Evolutionary conservation across 2,113 vertebrate species (phyloP).

Genomic region (Indicator maculatus): DNA sequence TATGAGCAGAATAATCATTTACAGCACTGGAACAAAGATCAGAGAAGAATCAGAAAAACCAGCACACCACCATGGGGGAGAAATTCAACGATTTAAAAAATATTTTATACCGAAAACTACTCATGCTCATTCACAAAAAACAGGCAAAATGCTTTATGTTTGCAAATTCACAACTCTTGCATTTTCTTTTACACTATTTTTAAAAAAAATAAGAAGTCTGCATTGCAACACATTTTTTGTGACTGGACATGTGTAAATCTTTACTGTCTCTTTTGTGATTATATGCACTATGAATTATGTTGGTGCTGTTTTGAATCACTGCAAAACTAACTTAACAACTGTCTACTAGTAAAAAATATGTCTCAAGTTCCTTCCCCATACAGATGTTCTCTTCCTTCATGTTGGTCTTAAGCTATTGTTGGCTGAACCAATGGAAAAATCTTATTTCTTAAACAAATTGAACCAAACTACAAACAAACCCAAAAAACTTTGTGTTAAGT

Average conservation of each 20-base stretch:
- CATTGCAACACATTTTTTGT: neutral
- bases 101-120: neutral
- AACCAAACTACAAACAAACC: too few species aligned
- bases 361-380: neutral
- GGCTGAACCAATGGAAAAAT: neutral
- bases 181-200: neutral
- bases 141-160: neutral
- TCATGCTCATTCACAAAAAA: neutral
- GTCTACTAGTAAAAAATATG: neutral
- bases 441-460: neutral
- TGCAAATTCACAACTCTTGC: accelerated
- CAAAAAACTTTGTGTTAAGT: neutral
- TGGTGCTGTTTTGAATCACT: neutral
- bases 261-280: neutral
- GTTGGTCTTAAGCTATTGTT: neutral
- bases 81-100: neutral
- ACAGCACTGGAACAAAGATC: neutral
- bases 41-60: neutral
- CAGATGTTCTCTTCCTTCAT: neutral
- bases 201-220: neutral
- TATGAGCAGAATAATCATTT: neutral
- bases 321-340: neutral
- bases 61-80: accelerated
- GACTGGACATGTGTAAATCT: neutral
- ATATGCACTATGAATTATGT: neutral